phyloP scores from a whole-genome alignment of 2,888 invertebrate genomes.

The Tethea ocularis region DNA sequence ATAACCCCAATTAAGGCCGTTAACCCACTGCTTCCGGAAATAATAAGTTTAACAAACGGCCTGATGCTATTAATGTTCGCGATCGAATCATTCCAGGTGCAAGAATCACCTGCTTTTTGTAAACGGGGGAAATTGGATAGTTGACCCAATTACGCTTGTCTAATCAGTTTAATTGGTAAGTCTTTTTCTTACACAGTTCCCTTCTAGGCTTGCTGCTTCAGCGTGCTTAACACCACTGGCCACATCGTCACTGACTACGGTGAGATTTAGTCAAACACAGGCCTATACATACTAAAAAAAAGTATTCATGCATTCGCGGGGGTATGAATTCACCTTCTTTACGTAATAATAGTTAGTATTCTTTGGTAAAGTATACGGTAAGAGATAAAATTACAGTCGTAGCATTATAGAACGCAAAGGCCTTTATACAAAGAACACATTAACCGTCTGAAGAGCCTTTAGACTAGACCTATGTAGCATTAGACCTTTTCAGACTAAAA shows the following conservation, averaged over 20 bases:
- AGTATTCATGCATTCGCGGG: too few species aligned
- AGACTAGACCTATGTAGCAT: neutral
- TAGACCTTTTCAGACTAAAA: neutral
- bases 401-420: too few species aligned
- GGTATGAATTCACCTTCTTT: too few species aligned
- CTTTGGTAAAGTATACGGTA: neutral
- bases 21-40: slow-evolving; percentile 22
- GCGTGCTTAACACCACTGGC: too few species aligned
- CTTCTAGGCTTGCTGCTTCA: too few species aligned
- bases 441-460: too few species aligned
- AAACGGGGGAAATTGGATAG: slow-evolving; percentile 16
- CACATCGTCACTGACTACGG: too few species aligned
- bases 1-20: slow-evolving; percentile 4
- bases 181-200: neutral
- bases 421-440: too few species aligned
- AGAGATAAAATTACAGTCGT: neutral
- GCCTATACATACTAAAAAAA: too few species aligned
- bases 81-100: slow-evolving; percentile 46
- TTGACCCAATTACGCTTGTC: neutral
- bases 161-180: neutral
- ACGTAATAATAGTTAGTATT: too few species aligned
- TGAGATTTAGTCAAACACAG: too few species aligned
- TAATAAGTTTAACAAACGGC: slow-evolving; percentile 46
- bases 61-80: slow-evolving; percentile 51
- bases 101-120: slow-evolving; percentile 22